A percentile compares a stretch with the other conserved stretches of the same genome.
These are phyloP conservation scores for Eurosta solidaginis DNA, from an alignment of 1,140 invertebrate species.

Conservation along the genomic window DNA sequence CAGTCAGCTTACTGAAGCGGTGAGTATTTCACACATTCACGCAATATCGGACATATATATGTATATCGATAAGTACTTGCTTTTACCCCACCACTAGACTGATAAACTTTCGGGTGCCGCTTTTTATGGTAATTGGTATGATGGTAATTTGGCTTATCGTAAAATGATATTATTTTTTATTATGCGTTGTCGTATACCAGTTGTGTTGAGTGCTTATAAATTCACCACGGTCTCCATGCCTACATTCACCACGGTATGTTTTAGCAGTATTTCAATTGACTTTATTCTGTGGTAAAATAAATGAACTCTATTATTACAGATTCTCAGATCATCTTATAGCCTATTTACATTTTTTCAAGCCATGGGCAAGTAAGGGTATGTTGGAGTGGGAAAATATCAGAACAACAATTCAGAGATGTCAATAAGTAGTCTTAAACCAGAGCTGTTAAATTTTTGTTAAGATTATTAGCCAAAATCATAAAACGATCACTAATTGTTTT, in stretches of 20 bases:
- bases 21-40: conserved; percentile 27
- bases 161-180: conserved; percentile 49
- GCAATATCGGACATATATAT: background rate
- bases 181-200: conserved; percentile 39
- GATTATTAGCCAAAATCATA: too few relatives aligned
- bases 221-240: conserved; percentile 45
- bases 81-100: conserved; percentile 34
- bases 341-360: conserved; percentile 33
- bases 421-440: too few relatives aligned
- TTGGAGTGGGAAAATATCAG: background rate
- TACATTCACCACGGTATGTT: conserved; percentile 32
- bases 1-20: conserved; percentile 30
- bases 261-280: background rate
- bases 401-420: too few relatives aligned
- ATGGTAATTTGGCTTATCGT: conserved; percentile 43
- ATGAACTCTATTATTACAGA: conserved; percentile 3
- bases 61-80: background rate
- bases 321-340: conserved; percentile 30
- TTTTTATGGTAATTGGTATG: conserved; percentile 53
- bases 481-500: too few relatives aligned
- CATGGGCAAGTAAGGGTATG: background rate
- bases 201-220: conserved; percentile 43
- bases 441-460: too few relatives aligned
- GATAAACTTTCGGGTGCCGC: conserved; percentile 44
- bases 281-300: background rate